Evolutionary conservation across 2,113 vertebrate genomes (phyloP), one percentile per base, ranked within the genome.

Genomic region (Seriola rivoliana): DNA sequence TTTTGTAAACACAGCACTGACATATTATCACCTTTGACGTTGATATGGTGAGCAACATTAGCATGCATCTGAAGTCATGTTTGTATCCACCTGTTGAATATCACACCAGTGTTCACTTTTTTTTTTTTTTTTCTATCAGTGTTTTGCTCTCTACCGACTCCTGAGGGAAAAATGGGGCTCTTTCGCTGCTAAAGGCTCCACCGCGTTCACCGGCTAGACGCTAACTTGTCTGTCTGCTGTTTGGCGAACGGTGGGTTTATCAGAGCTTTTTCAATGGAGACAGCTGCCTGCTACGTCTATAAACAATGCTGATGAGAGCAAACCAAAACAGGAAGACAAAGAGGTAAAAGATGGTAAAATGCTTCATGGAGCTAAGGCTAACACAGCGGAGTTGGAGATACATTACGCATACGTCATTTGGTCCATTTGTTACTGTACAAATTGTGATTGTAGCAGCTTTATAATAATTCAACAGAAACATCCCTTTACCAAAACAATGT

Each of bases 321-420:
- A 55, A 73, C 44, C 14, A 34, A 59, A 48, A 29, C 42, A 65
- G 64, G 44, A 58, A 54, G 50, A 83, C 10, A 83, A 40, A 58
- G 64, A 40, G 23, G 0, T 2, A 42, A 62, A 60, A 55, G 36
- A 71, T 55, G 25, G 38, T 14, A 46, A 72, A 44, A 23, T n/a
- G n/a, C 48, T 25, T 55, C n/a, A 55, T 11, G 23, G 52, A 55
- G 10, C 17, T n/a, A n/a, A 57, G 50, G 19, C 2, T 21, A n/a
- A 9, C 7, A 21, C 19, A 52, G 50, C 3, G 3, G 52, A 54
- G 21, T 54, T 55, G 16, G 6, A 11, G 65, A 21, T 63, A 77
- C 29, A 59, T 40, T n/a, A 42, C 40, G 14, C 1, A 16, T 9
- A 40, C 4, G 29, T 38, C 17, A 52, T 58, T 54, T 48, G 40